A percentile compares a stretch with the other conserved stretches of the same genome.
Conservation (phyloP, 2,797 vertebrate genomes). For the Eidolon dupreanum region DNA sequence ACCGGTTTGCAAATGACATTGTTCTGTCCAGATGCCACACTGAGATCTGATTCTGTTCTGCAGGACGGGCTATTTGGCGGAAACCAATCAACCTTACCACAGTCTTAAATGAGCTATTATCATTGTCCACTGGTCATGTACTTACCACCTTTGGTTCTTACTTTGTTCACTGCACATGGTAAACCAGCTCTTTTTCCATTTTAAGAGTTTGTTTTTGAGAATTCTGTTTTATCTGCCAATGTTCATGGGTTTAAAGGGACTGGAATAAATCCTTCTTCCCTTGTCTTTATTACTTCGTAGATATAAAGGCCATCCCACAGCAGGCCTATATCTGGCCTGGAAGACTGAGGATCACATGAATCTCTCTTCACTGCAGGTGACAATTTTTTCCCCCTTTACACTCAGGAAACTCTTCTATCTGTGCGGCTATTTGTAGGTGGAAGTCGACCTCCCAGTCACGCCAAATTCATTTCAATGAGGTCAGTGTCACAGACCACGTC, state of each 20-base stretch:
- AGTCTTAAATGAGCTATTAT: not conserved
- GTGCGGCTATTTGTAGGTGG: too few relatives aligned
- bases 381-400: not conserved
- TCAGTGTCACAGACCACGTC: not conserved
- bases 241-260: not conserved
- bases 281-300: not conserved
- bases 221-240: not conserved
- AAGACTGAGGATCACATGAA: not conserved
- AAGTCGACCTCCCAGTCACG: not conserved
- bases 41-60: not conserved
- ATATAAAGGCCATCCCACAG: not conserved
- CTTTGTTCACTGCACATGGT: not conserved
- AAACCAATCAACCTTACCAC: not conserved
- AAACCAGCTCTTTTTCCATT: not conserved
- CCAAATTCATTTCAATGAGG: not conserved
- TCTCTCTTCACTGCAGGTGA: not conserved
- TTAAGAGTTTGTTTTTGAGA: not conserved
- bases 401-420: not conserved
- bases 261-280: not conserved
- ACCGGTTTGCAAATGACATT: not conserved
- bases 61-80: not conserved
- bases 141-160: not conserved
- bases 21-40: not conserved
- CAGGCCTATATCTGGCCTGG: not conserved
- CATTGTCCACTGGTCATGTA: not conserved